Base-by-base conservation (phyloP, 2,113 vertebrate species). In the Beaufortia kweichowensis region DNA sequence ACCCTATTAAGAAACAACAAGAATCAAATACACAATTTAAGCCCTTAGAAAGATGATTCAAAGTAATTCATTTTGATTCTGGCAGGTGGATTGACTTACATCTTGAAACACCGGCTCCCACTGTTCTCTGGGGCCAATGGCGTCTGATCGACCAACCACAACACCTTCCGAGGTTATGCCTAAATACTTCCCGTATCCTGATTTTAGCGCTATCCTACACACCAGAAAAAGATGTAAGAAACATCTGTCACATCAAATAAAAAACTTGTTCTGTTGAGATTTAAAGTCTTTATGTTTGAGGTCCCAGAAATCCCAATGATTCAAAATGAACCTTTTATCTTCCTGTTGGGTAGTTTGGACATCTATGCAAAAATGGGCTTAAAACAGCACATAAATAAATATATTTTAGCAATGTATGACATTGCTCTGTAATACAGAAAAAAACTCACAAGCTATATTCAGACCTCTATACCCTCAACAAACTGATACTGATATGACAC, bases 31-130 rank as follows among this genome's bases (percentile, higher is more conserved):
- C 19, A 31, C 1, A 17, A 21, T 35, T 33, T 1, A 35, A 24
- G 21, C 31, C 55, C 41, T 3, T 17, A 2, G 4, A 46, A 46
- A 17, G 14, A 46, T 46, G 12, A 17, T 46, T 46, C 4, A 46
- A 46, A 17, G 15, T 17, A 12, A 46, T 14, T 2, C 21, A 29
- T 67, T 29, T 67, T 50, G 6, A 35, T 17, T 23, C 11, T 15
- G 6, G 21, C 6, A 19, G 14, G 17, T 53, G 17, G 29, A 53
- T 15, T 33, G 5, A 89, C 95, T 96, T 88, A 97, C 97, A 6
- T 95, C 92, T 86, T 99, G 92, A 85, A 99, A 98, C 56, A 99
- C 94, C 0, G 95, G 93, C 66, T 99, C 97, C 96, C 95, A 99
- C 28, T 99, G 97, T 83, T 99, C 97, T 83, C 96, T 93, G 62